These are phyloP conservation scores for Carcharodon carcharias DNA, from an alignment of 2,797 vertebrate species.

Conservation along the genomic window DNA sequence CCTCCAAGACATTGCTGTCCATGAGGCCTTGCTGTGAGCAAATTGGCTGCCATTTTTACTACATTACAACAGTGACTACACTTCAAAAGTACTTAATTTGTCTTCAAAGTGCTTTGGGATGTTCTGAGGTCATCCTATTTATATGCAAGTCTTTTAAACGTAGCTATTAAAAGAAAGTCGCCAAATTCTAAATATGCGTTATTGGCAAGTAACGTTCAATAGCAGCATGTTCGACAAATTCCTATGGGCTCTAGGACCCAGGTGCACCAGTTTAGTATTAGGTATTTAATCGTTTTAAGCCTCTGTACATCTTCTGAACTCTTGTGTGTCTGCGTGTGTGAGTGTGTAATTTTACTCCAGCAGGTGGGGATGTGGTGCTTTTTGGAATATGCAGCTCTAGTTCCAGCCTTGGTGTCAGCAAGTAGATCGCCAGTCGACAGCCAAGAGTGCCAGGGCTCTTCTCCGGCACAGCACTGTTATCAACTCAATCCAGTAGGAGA, in stretches of 20 bases:
- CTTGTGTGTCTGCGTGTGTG: not conserved
- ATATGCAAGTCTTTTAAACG: not conserved
- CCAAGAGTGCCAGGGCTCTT: not conserved
- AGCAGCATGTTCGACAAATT: not conserved
- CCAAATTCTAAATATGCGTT: not conserved
- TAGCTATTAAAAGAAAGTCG: not conserved
- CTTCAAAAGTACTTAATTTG: not conserved
- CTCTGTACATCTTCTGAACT: not conserved
- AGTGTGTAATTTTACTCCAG: not conserved
- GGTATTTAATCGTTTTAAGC: conserved; percentile 11
- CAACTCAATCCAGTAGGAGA: not conserved
- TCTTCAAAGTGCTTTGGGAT: not conserved
- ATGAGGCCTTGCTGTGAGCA: not conserved
- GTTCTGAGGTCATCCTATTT: not conserved
- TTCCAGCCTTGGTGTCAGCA: not conserved
- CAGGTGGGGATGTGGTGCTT: conserved; percentile 29
- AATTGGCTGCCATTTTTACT: not conserved
- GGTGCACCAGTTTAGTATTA: not conserved
- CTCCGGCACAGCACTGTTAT: conserved; percentile 3
- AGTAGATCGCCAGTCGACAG: conserved; percentile 9
- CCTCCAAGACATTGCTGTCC: not conserved
- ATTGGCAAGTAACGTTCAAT: not conserved
- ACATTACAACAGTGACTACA: too few species aligned
- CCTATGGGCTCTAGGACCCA: not conserved
- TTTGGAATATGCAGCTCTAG: not conserved